phyloP scores from a whole-genome alignment of 2,113 vertebrate genomes.

The Dicaeum eximium region DNA sequence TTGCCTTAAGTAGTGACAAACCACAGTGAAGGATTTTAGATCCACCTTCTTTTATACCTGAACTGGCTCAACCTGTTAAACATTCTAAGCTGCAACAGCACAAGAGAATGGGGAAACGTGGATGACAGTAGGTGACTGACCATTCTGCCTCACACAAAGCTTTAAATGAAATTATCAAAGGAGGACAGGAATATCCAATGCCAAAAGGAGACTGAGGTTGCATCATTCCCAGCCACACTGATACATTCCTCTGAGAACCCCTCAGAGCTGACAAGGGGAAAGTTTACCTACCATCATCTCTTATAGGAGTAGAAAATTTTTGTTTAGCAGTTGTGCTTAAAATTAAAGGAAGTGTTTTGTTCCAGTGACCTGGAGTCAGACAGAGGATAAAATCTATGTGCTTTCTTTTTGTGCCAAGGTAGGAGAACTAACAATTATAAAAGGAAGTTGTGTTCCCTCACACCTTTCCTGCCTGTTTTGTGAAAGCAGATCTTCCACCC shows the following conservation, averaged over 20 bases:
- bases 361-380: constrained; percentile 5
- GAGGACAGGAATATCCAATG: background rate
- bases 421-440: constrained; percentile 7
- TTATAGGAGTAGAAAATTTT: background rate
- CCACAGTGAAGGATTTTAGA: background rate
- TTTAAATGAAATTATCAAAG: background rate
- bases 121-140: background rate
- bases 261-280: background rate
- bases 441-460: constrained; percentile 49
- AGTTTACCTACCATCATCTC: background rate
- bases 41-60: background rate
- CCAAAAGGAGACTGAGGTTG: background rate
- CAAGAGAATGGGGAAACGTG: background rate
- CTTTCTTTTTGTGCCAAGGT: constrained; percentile 48
- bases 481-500: constrained; percentile 22
- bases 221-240: background rate
- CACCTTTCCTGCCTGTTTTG: constrained; percentile 55
- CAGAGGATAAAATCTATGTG: background rate
- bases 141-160: background rate
- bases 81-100: background rate
- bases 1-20: background rate
- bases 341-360: constrained; percentile 39
- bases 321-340: background rate
- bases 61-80: background rate
- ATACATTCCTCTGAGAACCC: background rate